These are phyloP conservation scores for Apostichopus californicus DNA, from an alignment of 35 echinoderm and acorn worm species.

Conservation along the genomic window DNA sequence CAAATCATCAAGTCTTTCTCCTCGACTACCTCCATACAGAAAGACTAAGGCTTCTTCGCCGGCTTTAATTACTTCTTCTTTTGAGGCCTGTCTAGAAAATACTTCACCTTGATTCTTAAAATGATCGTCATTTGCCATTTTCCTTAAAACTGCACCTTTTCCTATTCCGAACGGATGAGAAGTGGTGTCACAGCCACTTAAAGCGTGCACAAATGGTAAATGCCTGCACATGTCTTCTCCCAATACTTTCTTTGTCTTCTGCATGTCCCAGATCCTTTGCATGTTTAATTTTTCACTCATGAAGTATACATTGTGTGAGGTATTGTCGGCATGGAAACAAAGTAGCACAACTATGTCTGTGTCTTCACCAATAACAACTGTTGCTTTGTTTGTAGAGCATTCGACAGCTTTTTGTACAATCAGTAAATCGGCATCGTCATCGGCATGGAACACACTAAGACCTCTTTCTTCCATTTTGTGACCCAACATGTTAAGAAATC, in stretches of 20 bases:
- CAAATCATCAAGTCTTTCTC: neutral
- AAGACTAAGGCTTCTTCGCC: neutral
- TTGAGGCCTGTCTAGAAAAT: neutral
- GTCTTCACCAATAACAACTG: slow-evolving; percentile 49
- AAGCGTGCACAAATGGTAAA: slow-evolving; percentile 34
- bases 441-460: slow-evolving; percentile 6
- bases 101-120: neutral
- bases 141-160: neutral
- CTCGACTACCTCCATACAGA: neutral
- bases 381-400: neutral
- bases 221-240: neutral
- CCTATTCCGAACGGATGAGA: slow-evolving; percentile 44
- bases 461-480: too few species aligned
- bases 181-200: slow-evolving; percentile 56
- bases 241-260: neutral
- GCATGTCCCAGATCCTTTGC: slow-evolving; percentile 45
- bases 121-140: neutral
- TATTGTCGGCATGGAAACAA: slow-evolving; percentile 12
- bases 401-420: slow-evolving; percentile 52
- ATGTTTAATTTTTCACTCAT: neutral
- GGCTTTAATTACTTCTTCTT: neutral
- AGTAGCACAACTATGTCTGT: slow-evolving; percentile 31
- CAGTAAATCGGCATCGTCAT: slow-evolving; percentile 60
- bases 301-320: neutral
- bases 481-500: too few species aligned